A percentile compares a stretch with the other conserved stretches of the same genome.
Evolutionary conservation across 35 echinoderm and acorn worm genomes (phyloP).

Genomic region (Apostichopus parvimensis): DNA sequence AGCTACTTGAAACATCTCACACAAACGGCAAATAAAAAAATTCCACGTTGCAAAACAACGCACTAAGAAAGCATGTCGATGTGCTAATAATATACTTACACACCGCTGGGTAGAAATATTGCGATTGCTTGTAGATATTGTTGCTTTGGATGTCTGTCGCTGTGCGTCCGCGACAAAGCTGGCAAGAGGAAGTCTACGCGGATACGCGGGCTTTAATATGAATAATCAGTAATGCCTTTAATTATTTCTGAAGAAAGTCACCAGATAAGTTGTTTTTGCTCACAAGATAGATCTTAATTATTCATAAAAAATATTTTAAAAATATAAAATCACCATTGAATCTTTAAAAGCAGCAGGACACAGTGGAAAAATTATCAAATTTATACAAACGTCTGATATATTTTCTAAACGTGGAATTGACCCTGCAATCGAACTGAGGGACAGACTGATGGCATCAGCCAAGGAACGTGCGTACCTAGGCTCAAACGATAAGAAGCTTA

Average conservation of each 20-base stretch:
- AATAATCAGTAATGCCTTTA: constrained; percentile 37
- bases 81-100: background rate
- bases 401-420: constrained; percentile 8
- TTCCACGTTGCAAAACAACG: background rate
- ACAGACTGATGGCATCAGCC: constrained; percentile 7
- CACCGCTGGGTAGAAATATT: background rate
- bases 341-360: background rate
- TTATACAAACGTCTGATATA: background rate
- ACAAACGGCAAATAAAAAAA: background rate
- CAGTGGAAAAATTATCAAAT: background rate
- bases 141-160: background rate
- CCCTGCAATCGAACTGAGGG: background rate
- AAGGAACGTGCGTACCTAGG: background rate
- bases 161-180: constrained; percentile 20
- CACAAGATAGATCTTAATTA: background rate
- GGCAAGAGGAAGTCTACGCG: constrained; percentile 3
- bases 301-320: background rate
- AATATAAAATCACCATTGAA: background rate
- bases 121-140: background rate
- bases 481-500: too few species aligned
- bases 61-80: background rate
- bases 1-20: background rate
- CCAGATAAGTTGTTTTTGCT: background rate
- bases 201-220: constrained; percentile 41
- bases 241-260: background rate